Base-by-base conservation (phyloP, 2,888 invertebrate species). In the Heliconius ismenius region DNA sequence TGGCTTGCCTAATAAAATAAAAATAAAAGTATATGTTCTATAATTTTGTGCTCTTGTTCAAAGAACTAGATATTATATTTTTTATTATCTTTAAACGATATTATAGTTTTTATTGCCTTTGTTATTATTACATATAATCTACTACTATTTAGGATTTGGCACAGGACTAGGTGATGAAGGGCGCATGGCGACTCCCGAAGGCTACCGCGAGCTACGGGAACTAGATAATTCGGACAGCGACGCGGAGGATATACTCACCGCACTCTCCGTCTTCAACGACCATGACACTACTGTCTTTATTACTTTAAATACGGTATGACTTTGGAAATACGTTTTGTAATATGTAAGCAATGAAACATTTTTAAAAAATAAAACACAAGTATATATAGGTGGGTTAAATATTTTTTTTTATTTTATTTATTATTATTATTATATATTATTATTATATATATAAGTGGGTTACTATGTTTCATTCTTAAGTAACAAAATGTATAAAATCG, bases 161-260 rank as follows among this genome's bases (percentile, higher is more conserved):
- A 54, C 76, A 21, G 26, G 70, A 26, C 26, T 67, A 72, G 68
- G 76, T 11, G 79, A 69, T 85, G 88, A 0, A 91, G 0, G 91
- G 2, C 68, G 65, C 73, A 88, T 3, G 89, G 86, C 68, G 32
- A 87, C 90, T 10, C 85, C 85, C 1, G 90, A 91, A 76, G 91
- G 91, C 11, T 70, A 60, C 67, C 90, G 86, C 87, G 92, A 91
- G 77, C 84, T 91, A 81, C 88, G 92, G 1, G 93, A 93, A 83
- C 88, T 89, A 75, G 82, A 90, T 28, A 91, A 91, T 68, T 92
- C 92, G 0, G 93, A 93, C 83, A 92, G 93, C 76, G 94, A 94
- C 39, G 92, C 91, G 3, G 94, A 94, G 62, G 94, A 93, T 67
- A 87, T 93, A 7, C 83, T 92, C 13, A 82, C 90, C 0, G 90